Evolutionary conservation across 2,888 invertebrate genomes (phyloP).

Genomic region (Stomorhina lunata): DNA sequence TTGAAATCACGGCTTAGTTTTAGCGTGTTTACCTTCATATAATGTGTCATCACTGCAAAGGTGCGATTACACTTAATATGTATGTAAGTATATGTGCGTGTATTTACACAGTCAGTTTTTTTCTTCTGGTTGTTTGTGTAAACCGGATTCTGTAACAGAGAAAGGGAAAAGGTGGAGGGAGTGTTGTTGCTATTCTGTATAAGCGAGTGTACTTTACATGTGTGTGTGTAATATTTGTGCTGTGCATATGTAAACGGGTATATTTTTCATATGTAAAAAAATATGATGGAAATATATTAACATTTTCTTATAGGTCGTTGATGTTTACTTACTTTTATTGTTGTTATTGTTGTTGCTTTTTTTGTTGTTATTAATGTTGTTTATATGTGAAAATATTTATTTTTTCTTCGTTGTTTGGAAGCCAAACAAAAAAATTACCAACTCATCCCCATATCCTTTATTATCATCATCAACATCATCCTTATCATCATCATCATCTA

Average conservation of each 20-base stretch:
- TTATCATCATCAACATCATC: too few species aligned
- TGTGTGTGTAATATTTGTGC: not conserved
- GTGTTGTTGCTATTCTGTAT: not conserved
- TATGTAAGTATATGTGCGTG: too few species aligned
- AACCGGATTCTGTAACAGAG: not conserved
- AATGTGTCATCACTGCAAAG: too few species aligned
- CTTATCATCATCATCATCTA: too few species aligned
- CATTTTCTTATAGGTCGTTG: not conserved
- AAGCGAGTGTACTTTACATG: not conserved
- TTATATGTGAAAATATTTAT: not conserved
- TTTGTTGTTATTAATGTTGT: not conserved
- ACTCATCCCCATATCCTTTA: too few species aligned
- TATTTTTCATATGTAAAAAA: too few species aligned
- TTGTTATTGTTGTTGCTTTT: not conserved
- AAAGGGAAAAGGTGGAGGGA: not conserved
- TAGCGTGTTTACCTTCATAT: too few species aligned
- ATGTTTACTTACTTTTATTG: not conserved
- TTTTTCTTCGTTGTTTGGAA: not conserved
- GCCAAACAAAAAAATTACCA: too few species aligned
- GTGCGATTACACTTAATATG: too few species aligned
- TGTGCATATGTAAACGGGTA: not conserved
- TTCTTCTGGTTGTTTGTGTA: too few species aligned
- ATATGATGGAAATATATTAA: slow-evolving; percentile 1
- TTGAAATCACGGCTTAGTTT: too few species aligned
- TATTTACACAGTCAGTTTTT: too few species aligned